Percentiles rank a stretch among this genome's conserved stretches.
Evolutionary conservation across 2,888 invertebrate species (phyloP).

Genomic region (Caenorhabditis virilis): DNA sequence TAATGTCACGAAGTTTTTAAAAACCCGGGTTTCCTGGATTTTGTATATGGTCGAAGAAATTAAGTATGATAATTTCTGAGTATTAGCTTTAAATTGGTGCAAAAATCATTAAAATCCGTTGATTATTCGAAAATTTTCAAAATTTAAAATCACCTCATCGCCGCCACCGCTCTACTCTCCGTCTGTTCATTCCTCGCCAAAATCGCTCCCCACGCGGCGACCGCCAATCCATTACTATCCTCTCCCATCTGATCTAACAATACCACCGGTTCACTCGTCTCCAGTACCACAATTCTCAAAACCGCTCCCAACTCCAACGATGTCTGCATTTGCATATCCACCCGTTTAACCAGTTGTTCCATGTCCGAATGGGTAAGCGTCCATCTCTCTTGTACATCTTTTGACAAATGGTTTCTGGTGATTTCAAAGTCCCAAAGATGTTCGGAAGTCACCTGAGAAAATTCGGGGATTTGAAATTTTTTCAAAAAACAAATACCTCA

Average conservation of each 20-base stretch:
- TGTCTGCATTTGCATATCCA: conserved; percentile 41
- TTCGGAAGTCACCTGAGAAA: conserved; percentile 42
- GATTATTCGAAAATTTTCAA: too few relatives aligned
- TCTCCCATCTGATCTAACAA: conserved; percentile 47
- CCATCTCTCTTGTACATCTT: conserved; percentile 53
- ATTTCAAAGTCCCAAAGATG: conserved; percentile 63
- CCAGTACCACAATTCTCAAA: conserved; percentile 39
- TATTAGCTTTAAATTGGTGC: too few relatives aligned
- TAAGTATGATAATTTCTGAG: too few relatives aligned
- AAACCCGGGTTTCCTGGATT: too few relatives aligned
- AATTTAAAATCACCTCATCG: conserved; percentile 22
- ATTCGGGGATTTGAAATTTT: background rate
- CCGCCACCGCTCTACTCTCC: conserved; percentile 32
- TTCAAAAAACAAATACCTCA: conserved; percentile 13
- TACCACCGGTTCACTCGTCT: conserved; percentile 34
- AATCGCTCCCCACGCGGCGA: conserved; percentile 65
- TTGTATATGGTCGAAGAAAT: too few relatives aligned
- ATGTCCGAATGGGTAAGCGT: conserved; percentile 33
- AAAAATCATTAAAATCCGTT: too few relatives aligned
- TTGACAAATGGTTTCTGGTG: conserved; percentile 32
- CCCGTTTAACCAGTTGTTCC: conserved; percentile 41
- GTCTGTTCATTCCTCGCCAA: conserved; percentile 42
- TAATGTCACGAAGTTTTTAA: too few relatives aligned
- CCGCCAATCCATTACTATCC: conserved; percentile 50
- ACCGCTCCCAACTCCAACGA: conserved; percentile 36